phyloP scores from a whole-genome alignment of 2,113 vertebrate genomes.

The Xiphophorus hellerii region DNA sequence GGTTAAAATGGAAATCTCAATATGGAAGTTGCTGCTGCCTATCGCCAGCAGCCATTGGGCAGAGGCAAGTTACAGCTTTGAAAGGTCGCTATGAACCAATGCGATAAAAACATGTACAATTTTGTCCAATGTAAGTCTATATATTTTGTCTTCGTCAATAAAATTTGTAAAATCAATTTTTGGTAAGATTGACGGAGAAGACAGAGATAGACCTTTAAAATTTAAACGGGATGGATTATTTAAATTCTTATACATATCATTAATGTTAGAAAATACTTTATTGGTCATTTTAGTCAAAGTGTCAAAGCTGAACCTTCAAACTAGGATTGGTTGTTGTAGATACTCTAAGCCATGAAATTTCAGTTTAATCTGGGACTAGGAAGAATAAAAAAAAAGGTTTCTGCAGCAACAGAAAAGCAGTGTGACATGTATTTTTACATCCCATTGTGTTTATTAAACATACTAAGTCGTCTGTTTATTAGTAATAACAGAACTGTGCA shows the following conservation, averaged over 20 bases:
- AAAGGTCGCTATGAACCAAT: no score
- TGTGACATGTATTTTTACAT: slow-evolving; percentile 28
- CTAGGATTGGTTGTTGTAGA: background rate
- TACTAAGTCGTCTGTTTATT: slow-evolving; percentile 32
- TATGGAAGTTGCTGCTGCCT: no score
- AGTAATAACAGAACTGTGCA: slow-evolving; percentile 15
- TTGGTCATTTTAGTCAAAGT: background rate
- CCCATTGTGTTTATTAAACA: slow-evolving; percentile 27
- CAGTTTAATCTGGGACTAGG: slow-evolving; percentile 13
- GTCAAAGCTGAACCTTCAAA: background rate
- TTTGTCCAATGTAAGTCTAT: background rate
- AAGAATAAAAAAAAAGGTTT: slow-evolving; percentile 14
- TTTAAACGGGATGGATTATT: background rate
- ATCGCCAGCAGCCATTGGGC: no score
- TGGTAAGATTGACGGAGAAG: background rate
- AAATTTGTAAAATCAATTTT: background rate
- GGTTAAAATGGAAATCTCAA: background rate
- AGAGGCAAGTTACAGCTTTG: no score
- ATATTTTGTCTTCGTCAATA: background rate
- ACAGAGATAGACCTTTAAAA: background rate
- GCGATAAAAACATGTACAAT: background rate
- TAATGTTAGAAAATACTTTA: background rate
- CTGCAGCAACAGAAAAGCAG: background rate
- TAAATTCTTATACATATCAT: no score
- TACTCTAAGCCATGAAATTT: background rate